Conservation (phyloP, 2,888 invertebrate species). For the Acrobasis repandana region DNA sequence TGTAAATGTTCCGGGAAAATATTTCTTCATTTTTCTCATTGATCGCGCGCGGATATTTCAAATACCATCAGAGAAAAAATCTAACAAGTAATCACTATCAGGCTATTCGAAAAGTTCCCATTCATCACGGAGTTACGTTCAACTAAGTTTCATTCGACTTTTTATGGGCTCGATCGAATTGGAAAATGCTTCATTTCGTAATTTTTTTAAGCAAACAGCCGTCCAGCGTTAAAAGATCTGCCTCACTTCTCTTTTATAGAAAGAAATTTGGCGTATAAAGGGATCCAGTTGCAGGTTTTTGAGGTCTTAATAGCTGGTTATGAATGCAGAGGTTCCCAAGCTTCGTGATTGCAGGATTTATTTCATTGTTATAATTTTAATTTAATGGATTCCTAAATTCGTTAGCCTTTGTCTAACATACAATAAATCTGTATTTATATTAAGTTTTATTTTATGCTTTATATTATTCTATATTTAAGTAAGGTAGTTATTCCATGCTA, state of each 20-base stretch:
- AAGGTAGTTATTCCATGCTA: too few species aligned
- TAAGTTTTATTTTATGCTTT: too few species aligned
- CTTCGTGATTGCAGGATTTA: too few species aligned
- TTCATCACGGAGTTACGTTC: constrained; percentile 65
- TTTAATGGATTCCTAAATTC: too few species aligned
- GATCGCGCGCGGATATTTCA: constrained; percentile 24
- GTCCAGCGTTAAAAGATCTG: constrained; percentile 42
- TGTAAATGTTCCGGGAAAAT: constrained; percentile 6
- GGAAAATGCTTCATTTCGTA: constrained; percentile 55
- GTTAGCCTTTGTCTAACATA: too few species aligned
- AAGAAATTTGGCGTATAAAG: constrained; percentile 3
- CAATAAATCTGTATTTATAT: too few species aligned
- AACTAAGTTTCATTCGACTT: constrained; percentile 62
- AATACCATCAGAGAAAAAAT: constrained; percentile 46
- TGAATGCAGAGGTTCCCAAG: constrained; percentile 23
- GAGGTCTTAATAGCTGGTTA: constrained; percentile 51
- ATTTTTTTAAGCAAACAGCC: constrained; percentile 45
- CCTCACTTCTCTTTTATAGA: constrained; percentile 22
- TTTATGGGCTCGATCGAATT: constrained; percentile 59
- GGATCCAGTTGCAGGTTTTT: constrained; percentile 35
- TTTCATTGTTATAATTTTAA: too few species aligned
- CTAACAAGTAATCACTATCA: constrained; percentile 54
- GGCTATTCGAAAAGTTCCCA: constrained; percentile 59
- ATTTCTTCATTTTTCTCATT: constrained; percentile 12
- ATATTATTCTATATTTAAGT: too few species aligned